Percentiles rank a stretch among this genome's conserved stretches.
These are phyloP conservation scores for Heterodera carotae DNA, from an alignment of 1,140 invertebrate species.

Conservation along the genomic window DNA sequence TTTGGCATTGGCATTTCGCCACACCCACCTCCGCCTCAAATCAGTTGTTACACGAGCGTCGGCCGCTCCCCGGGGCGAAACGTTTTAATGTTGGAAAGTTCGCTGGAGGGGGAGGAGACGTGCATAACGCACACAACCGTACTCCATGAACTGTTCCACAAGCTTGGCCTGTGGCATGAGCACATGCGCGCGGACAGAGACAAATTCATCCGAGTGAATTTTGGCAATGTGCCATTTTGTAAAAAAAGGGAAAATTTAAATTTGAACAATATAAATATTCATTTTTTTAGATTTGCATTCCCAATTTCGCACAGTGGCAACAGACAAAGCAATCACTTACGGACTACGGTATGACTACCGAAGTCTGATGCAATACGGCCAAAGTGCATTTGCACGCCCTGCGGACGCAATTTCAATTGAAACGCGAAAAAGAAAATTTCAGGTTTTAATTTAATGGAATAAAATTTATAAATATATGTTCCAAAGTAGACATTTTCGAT, in stretches of 20 bases:
- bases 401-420: constrained; percentile 48
- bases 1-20: neutral
- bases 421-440: constrained; percentile 45
- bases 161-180: constrained; percentile 44
- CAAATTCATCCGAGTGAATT: constrained; percentile 60
- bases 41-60: constrained; percentile 41
- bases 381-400: constrained; percentile 52
- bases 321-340: constrained; percentile 53
- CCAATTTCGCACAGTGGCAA: constrained; percentile 59
- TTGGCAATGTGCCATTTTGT: constrained; percentile 57
- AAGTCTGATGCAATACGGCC: constrained; percentile 60
- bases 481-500: too few species aligned
- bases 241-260: neutral
- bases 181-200: constrained; percentile 59
- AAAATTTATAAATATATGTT: constrained; percentile 26
- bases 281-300: constrained; percentile 45
- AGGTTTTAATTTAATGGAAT: constrained; percentile 38
- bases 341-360: constrained; percentile 58
- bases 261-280: neutral
- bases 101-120: constrained; percentile 32
- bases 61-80: constrained; percentile 35
- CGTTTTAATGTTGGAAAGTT: constrained; percentile 43
- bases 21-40: too few species aligned
- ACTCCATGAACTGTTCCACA: constrained; percentile 50
- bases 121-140: constrained; percentile 49